A percentile compares a stretch with the other conserved stretches of the same genome.
Evolutionary conservation across 2,888 invertebrate species (phyloP).

Genomic region (Eupithecia centaureata): DNA sequence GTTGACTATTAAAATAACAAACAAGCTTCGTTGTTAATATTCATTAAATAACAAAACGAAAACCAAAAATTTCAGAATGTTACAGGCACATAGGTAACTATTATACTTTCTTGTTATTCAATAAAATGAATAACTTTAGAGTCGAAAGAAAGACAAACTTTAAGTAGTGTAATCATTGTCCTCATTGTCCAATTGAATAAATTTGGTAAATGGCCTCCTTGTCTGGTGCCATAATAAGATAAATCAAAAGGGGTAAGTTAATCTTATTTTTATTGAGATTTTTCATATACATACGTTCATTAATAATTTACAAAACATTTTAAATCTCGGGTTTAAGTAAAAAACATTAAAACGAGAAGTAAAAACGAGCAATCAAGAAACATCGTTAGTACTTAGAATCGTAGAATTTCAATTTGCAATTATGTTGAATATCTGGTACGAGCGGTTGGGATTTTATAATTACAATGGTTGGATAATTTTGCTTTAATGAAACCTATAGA

Average conservation of each 20-base stretch:
- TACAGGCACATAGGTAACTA: background rate
- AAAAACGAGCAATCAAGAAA: slow-evolving; percentile 11
- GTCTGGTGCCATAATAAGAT: slow-evolving; percentile 51
- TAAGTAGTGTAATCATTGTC: slow-evolving; percentile 29
- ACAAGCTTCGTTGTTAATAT: no score
- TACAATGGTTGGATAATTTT: background rate
- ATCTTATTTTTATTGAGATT: background rate
- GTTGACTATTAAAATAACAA: no score
- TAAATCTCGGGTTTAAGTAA: background rate
- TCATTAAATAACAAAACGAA: no score
- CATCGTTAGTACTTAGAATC: slow-evolving; percentile 10
- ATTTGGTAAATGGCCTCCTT: slow-evolving; percentile 53
- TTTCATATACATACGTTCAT: background rate
- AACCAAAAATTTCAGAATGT: no score
- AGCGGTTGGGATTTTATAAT: background rate
- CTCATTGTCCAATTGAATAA: slow-evolving; percentile 69
- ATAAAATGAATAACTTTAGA: background rate
- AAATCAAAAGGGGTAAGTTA: slow-evolving; percentile 42
- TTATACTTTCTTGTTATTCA: no score
- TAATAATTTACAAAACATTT: background rate
- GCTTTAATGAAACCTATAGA: no score
- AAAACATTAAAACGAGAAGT: background rate
- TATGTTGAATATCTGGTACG: slow-evolving; percentile 11
- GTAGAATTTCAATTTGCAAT: slow-evolving; percentile 32
- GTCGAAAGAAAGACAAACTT: slow-evolving; percentile 42